Percentiles rank a stretch among this genome's conserved stretches.
These are phyloP conservation scores for Spongilla lacustris DNA, from an alignment of 37 sponge, comb jelly and placozoan species.

Conservation along the genomic window DNA sequence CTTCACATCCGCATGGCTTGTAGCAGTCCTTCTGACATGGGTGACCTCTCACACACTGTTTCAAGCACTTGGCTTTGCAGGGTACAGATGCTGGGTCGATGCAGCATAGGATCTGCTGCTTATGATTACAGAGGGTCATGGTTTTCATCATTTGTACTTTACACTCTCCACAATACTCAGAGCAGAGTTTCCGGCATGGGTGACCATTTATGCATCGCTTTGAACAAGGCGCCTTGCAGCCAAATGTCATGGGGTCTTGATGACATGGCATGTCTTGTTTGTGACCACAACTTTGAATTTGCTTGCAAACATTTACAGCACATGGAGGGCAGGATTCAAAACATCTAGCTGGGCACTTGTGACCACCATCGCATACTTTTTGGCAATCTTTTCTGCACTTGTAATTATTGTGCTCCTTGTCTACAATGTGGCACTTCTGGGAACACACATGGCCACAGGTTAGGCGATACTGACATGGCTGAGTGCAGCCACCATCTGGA, in stretches of 20 bases:
- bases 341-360: constrained; percentile 39
- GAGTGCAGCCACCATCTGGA: constrained; percentile 80
- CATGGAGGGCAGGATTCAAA: constrained; percentile 42
- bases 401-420: constrained; percentile 61
- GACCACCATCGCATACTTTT: constrained; percentile 30
- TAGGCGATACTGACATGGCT: constrained; percentile 53
- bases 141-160: constrained; percentile 7
- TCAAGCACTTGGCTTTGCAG: constrained; percentile 3
- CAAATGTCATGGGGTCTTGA: constrained; percentile 16
- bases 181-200: constrained; percentile 27
- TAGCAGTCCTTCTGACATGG: not conserved
- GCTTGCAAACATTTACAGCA: constrained; percentile 5
- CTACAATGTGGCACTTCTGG: constrained; percentile 59
- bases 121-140: constrained; percentile 57
- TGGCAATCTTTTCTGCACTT: constrained; percentile 59
- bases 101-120: constrained; percentile 9
- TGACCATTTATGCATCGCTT: constrained; percentile 45
- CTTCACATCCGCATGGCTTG: constrained; percentile 10
- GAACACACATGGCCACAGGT: constrained; percentile 79
- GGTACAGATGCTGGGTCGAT: not conserved
- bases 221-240: constrained; percentile 37
- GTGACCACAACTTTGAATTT: constrained; percentile 65
- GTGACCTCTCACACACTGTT: constrained; percentile 23
- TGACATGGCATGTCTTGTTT: constrained; percentile 46
- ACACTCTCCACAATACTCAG: constrained; percentile 29